These are phyloP conservation scores for Agrochola lychnidis DNA, from an alignment of 2,888 invertebrate species.

Conservation along the genomic window DNA sequence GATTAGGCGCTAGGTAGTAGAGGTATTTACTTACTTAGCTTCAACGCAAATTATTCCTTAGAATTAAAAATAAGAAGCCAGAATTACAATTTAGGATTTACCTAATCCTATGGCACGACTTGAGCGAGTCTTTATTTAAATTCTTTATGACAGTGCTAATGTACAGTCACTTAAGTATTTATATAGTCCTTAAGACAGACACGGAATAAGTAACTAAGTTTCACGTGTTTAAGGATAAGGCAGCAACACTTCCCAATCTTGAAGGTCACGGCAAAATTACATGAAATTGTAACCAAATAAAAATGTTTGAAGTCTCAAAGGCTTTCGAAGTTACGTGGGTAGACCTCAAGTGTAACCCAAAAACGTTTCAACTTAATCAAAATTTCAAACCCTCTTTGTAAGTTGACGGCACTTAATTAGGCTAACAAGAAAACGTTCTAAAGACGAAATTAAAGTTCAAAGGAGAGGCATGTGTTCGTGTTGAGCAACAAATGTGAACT, in stretches of 20 bases:
- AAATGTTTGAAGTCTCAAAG: slow-evolving; percentile 49
- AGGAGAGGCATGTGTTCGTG: slow-evolving; percentile 77
- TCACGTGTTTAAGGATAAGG: slow-evolving; percentile 21
- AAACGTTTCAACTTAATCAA: slow-evolving; percentile 69
- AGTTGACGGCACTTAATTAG: slow-evolving; percentile 76
- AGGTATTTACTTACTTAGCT: slow-evolving; percentile 11
- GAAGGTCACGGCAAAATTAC: slow-evolving; percentile 23
- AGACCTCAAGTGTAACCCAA: slow-evolving; percentile 57
- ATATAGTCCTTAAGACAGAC: slow-evolving; percentile 47
- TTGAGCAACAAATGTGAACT: slow-evolving; percentile 86
- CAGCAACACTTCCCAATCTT: slow-evolving; percentile 16
- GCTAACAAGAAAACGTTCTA: slow-evolving; percentile 72
- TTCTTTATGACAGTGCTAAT: slow-evolving; percentile 53
- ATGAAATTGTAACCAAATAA: slow-evolving; percentile 35
- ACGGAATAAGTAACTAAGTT: slow-evolving; percentile 44
- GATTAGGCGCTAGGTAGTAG: slow-evolving; percentile 10
- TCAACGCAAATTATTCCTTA: slow-evolving; percentile 25
- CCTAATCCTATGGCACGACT: slow-evolving; percentile 36
- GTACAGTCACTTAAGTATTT: slow-evolving; percentile 47
- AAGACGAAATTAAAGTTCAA: slow-evolving; percentile 81
- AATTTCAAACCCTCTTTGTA: slow-evolving; percentile 70
- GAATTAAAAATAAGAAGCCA: slow-evolving; percentile 41
- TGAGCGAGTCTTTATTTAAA: slow-evolving; percentile 51
- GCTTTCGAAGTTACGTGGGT: slow-evolving; percentile 39
- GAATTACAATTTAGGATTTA: slow-evolving; percentile 50